Percentiles rank a stretch among this genome's conserved stretches.
Conservation (phyloP, 2,888 invertebrate species). For the Orthonychiurus folsomi region DNA sequence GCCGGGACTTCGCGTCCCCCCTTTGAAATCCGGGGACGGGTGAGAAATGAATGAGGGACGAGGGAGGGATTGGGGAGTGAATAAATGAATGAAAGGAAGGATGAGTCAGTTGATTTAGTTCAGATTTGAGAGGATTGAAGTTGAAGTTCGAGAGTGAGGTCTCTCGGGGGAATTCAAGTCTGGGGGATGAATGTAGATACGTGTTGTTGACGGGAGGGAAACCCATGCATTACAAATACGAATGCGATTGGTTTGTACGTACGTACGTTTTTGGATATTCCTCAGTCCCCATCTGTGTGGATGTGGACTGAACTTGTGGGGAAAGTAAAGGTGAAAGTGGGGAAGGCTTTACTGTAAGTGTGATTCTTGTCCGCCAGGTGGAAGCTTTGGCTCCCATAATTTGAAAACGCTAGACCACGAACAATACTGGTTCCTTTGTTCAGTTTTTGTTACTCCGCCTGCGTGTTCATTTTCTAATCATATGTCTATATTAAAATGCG, state of each 20-base stretch:
- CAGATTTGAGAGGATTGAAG: conserved; percentile 1
- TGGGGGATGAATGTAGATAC: neutral
- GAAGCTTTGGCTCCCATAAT: neutral
- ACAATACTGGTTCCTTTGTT: too few relatives aligned
- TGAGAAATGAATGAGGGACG: neutral
- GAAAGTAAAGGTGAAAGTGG: neutral
- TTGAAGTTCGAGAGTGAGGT: neutral
- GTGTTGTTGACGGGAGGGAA: neutral
- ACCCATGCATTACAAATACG: too few relatives aligned
- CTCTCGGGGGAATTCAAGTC: neutral
- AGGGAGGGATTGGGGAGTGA: too few relatives aligned
- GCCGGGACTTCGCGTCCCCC: too few relatives aligned
- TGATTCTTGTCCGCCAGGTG: neutral
- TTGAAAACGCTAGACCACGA: too few relatives aligned
- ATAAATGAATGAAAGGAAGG: neutral
- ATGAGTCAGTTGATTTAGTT: conserved; percentile 1
- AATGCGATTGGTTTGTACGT: too few relatives aligned
- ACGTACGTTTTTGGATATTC: too few relatives aligned
- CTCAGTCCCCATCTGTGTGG: neutral
- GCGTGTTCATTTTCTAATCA: too few relatives aligned
- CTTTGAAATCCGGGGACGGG: too few relatives aligned
- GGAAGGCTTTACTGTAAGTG: neutral
- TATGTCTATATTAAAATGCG: too few relatives aligned
- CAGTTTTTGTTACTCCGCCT: too few relatives aligned
- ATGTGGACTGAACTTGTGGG: neutral